phyloP scores from a whole-genome alignment of 2,797 vertebrate genomes.

The Hyperoplus immaculatus region DNA sequence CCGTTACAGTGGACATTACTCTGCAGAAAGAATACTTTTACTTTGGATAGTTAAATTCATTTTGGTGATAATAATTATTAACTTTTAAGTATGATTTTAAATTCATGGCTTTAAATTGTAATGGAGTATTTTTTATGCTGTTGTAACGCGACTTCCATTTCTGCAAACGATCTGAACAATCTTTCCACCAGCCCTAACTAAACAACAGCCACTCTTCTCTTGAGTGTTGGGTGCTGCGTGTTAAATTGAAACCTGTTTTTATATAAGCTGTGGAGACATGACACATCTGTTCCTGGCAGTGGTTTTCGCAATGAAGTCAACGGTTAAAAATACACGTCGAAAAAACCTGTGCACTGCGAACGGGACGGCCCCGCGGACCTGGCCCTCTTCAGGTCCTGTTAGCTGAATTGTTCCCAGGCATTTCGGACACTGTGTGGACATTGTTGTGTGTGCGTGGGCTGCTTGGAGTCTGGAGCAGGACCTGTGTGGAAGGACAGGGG shows the following conservation, averaged over 20 bases:
- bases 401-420: constrained; percentile 51
- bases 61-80: neutral
- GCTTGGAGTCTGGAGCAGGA: constrained; percentile 32
- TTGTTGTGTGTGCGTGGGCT: constrained; percentile 61
- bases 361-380: constrained; percentile 41
- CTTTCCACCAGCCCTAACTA: neutral
- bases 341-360: constrained; percentile 42
- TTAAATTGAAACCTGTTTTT: constrained; percentile 49
- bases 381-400: constrained; percentile 49
- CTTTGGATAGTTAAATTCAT: neutral
- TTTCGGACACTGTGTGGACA: constrained; percentile 71
- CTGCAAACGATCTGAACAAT: neutral
- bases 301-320: constrained; percentile 58
- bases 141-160: neutral
- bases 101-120: neutral
- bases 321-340: constrained; percentile 74
- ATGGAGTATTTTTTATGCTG: neutral
- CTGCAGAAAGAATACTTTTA: neutral
- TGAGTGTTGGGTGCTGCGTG: constrained; percentile 9
- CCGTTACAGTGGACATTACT: neutral
- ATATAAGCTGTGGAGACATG: constrained; percentile 66
- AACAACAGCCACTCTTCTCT: constrained; percentile 15
- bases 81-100: neutral
- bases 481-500: constrained; percentile 76
- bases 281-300: constrained; percentile 77